Conservation (phyloP, 2,888 invertebrate genomes). For the Allophyes oxyacanthae region DNA sequence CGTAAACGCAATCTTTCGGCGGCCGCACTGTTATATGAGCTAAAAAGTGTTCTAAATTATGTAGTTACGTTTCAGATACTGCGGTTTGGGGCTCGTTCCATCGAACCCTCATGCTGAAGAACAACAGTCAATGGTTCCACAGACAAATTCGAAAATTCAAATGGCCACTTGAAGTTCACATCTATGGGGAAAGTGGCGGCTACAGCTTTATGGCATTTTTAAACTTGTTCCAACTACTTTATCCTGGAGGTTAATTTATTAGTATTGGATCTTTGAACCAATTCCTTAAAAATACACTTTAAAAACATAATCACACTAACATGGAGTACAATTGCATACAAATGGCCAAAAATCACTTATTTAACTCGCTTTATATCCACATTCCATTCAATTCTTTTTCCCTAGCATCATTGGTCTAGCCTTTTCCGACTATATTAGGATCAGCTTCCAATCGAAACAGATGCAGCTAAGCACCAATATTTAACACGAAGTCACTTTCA, state of each 20-base stretch:
- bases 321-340: too few species aligned
- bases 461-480: too few species aligned
- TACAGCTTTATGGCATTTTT: slow-evolving; percentile 77
- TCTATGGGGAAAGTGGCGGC: slow-evolving; percentile 64
- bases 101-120: slow-evolving; percentile 71
- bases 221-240: slow-evolving; percentile 75
- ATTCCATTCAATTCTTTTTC: too few species aligned
- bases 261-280: neutral
- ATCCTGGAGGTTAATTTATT: slow-evolving; percentile 77
- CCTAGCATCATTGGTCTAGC: too few species aligned
- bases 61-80: slow-evolving; percentile 59
- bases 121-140: slow-evolving; percentile 64
- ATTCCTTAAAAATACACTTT: neutral
- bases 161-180: slow-evolving; percentile 81
- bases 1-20: too few species aligned
- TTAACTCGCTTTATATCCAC: too few species aligned
- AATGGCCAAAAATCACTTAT: too few species aligned
- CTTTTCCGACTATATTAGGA: too few species aligned
- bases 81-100: slow-evolving; percentile 81
- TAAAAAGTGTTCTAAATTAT: neutral
- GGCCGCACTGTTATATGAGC: too few species aligned
- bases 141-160: slow-evolving; percentile 65
- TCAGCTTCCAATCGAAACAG: too few species aligned
- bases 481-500: too few species aligned
- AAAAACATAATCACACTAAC: too few species aligned